Base-by-base conservation (phyloP, 1,140 invertebrate genomes). In the Brachionus rubens region DNA sequence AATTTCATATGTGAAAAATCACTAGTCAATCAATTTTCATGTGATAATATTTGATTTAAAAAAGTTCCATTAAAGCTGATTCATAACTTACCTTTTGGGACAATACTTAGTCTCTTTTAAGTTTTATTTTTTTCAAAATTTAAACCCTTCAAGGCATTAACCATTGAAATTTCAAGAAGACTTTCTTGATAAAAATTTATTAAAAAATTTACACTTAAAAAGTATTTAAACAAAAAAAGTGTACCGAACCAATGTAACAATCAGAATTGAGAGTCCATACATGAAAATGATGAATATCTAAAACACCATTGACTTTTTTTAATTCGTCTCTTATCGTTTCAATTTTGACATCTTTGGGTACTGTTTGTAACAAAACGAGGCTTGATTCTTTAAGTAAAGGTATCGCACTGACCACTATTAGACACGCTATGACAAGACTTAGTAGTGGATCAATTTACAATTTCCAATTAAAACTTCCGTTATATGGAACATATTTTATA, bases 381-480 rank as follows among this genome's bases (percentile, higher is more conserved):
- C 85, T 85, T 1, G 87, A 86, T 78, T 88, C 85, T 78, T 82
- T 83, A 65, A 88, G 82, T 30, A 88, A 78, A 77, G 87, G 87
- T 79, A 86, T 83, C 16, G 87, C 86, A 5, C 85, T 86, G 26
- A 80, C 80, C 19, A 86, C 80, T 52, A 88, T 88, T 28, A 88
- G 81, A 21, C 82, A 77, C 5, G 88, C 87, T 83, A 88, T 83
- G 12, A 86, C 47, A n/a, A 88, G 81, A 78, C 86, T 87, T 54
- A 99, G 88, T 16, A 90, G 90, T 16, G 96, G 96, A 87, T 99
- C 96, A 79, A 98, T 91, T 83, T 96, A 97, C 81, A 87, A 88
- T 79, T 83, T 85, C 82, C 88, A 83, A 90, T 91, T 94, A 3
- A 93, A 87, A 0, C 12, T 12, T 14, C n/a, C 3, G 10, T 46